Conservation (phyloP, 2,888 invertebrate genomes). For the Trachelus stipa region DNA sequence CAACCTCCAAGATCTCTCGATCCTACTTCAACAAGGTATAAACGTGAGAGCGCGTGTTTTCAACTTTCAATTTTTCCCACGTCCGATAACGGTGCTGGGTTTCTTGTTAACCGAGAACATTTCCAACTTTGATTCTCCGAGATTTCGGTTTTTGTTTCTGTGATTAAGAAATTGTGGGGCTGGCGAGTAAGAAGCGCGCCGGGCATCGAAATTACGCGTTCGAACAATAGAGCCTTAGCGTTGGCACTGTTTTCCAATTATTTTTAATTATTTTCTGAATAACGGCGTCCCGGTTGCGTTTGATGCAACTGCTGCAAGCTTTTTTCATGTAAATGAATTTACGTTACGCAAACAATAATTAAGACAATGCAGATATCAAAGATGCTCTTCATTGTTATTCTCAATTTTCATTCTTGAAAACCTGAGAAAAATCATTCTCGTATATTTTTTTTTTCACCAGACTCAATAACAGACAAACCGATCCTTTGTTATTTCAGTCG, state of each 20-base stretch:
- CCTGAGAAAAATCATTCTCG: not conserved
- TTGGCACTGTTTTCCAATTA: slow-evolving; percentile 42
- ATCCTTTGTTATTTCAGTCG: not conserved
- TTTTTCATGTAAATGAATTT: not conserved
- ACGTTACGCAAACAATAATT: not conserved
- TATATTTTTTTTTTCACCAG: not conserved
- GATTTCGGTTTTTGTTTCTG: slow-evolving; percentile 39
- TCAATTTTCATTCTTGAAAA: not conserved
- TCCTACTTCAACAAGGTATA: not conserved
- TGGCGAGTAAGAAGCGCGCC: slow-evolving; percentile 8
- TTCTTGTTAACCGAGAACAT: slow-evolving; percentile 27
- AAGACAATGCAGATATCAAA: not conserved
- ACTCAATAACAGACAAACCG: not conserved
- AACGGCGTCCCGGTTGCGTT: slow-evolving; percentile 28
- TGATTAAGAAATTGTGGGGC: slow-evolving; percentile 31
- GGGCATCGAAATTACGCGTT: slow-evolving; percentile 38
- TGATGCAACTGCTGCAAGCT: slow-evolving; percentile 26
- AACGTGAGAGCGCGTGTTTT: not conserved
- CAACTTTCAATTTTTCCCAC: not conserved
- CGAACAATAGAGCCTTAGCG: slow-evolving; percentile 16
- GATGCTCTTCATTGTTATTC: not conserved
- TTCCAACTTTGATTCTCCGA: slow-evolving; percentile 25
- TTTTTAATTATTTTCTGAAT: slow-evolving; percentile 50
- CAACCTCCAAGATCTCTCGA: not conserved
- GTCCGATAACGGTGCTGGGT: not conserved